Percentiles rank a stretch among this genome's conserved stretches.
Evolutionary conservation across 1,140 invertebrate genomes (phyloP).

Genomic region (Nymphalis io): DNA sequence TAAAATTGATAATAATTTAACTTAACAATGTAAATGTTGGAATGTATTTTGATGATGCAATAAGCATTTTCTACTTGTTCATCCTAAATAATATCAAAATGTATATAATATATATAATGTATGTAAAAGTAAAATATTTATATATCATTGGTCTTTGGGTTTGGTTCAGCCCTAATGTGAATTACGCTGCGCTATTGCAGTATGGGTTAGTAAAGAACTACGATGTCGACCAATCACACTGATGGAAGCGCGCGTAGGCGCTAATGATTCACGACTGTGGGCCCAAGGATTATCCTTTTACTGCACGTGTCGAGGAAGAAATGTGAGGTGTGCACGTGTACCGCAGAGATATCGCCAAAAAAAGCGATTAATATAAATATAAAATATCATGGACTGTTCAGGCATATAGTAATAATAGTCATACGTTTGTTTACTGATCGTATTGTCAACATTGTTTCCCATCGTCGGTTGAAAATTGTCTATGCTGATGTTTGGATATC

Average conservation of each 20-base stretch:
- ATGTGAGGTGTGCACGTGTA: slow-evolving; percentile 35
- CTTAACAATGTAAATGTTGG: too few species aligned
- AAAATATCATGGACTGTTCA: not conserved
- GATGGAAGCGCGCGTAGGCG: slow-evolving; percentile 50
- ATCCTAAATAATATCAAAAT: too few species aligned
- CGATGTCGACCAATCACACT: slow-evolving; percentile 39
- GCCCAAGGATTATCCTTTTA: slow-evolving; percentile 73
- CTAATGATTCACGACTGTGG: slow-evolving; percentile 61
- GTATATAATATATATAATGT: too few species aligned
- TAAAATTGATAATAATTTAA: too few species aligned
- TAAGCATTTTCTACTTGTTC: too few species aligned
- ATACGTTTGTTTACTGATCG: not conserved
- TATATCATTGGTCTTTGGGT: not conserved
- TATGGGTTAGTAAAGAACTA: slow-evolving; percentile 22
- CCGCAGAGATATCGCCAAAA: slow-evolving; percentile 29
- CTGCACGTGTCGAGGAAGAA: slow-evolving; percentile 56
- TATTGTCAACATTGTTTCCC: not conserved
- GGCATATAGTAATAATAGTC: slow-evolving; percentile 8
- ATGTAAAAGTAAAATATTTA: not conserved
- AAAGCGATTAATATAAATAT: slow-evolving; percentile 30
- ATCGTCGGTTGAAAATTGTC: not conserved
- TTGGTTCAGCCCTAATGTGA: slow-evolving; percentile 29
- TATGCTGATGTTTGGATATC: too few species aligned
- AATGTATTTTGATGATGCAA: too few species aligned
- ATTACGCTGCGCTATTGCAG: slow-evolving; percentile 38